Evolutionary conservation across 2,113 vertebrate genomes (phyloP), one percentile per base, ranked within the genome.

Genomic region (Microcebus griseorufus): DNA sequence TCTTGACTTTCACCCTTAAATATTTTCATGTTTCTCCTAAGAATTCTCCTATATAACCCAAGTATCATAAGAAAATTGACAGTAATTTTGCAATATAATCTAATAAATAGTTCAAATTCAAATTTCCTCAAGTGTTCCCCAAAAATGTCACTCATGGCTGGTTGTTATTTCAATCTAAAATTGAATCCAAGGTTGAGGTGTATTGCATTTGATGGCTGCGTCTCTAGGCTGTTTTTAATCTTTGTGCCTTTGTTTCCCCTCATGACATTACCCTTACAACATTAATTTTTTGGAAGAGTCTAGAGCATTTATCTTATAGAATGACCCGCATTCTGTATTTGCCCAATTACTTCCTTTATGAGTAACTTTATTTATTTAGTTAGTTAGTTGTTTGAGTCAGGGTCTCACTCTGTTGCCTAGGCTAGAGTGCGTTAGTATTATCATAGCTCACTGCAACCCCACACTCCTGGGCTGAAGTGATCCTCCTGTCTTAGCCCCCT

Each of bases 31-130:
- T 81, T 96, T 90, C 72, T 95, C 34, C 64, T 75, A 87, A 85
- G 60, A 70, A 87, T 82, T 96, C 22, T 88, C 78, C n/a, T 76
- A 3, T 65, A 58, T 93, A 39, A 62, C 42, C 67, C 67, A 82
- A 70, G 37, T 82, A 51, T 85, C 17, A 64, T 86, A 95, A 94
- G 90, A 93, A 94, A 94, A 76, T 64, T 45, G 22, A 70, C 58
- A 90, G 23, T 87, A 60, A 95, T 90, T 83, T 95, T 53, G 79
- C 29, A 88, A 32, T 65, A 48, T 84, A 60, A 81, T 69, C n/a
- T 70, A 82, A 94, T n/a, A 27, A 60, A 42, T 64, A 91, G 20
- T 37, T 53, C 39, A 92, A 95, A 78, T 76, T 95, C 23, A 86
- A 3, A 90, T 87, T 92, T 79, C 62, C 60, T 86, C 42, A 51